Evolutionary conservation across 1,140 invertebrate species (phyloP).

Genomic region (Proctacanthus coquilletti): DNA sequence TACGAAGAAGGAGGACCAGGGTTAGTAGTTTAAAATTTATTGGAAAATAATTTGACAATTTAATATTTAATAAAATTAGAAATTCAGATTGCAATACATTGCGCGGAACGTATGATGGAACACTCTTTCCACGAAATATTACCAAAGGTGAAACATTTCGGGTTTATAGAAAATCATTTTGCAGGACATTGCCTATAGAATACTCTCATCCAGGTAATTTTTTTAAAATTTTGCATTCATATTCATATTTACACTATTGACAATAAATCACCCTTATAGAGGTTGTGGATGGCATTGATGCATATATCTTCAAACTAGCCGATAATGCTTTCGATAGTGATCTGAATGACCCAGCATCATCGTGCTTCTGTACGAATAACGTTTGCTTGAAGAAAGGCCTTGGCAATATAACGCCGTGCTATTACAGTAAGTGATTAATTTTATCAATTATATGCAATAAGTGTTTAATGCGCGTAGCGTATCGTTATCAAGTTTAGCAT

Average conservation of each 20-base stretch:
- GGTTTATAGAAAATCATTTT: conserved; percentile 51
- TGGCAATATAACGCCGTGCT: conserved; percentile 50
- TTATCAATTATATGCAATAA: too few relatives aligned
- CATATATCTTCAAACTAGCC: conserved; percentile 32
- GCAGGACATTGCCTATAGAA: conserved; percentile 40
- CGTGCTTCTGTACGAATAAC: conserved; percentile 37
- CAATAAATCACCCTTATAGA: not conserved
- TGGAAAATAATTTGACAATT: not conserved
- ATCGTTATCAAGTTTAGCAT: too few relatives aligned
- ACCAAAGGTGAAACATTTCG: conserved; percentile 34
- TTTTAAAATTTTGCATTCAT: not conserved
- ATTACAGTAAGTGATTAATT: conserved; percentile 45
- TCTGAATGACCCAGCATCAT: conserved; percentile 13
- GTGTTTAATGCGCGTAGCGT: too few relatives aligned
- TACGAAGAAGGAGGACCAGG: conserved; percentile 27
- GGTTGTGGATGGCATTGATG: conserved; percentile 14
- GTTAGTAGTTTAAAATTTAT: not conserved
- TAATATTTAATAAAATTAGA: conserved; percentile 8
- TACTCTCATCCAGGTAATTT: conserved; percentile 23
- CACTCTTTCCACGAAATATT: conserved; percentile 39
- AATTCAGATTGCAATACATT: conserved; percentile 40
- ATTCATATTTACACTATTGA: not conserved
- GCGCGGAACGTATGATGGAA: conserved; percentile 43
- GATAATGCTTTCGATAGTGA: conserved; percentile 37
- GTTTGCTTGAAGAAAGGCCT: conserved; percentile 46